Percentiles rank a stretch among this genome's conserved stretches.
Conservation (phyloP, 2,888 invertebrate species). For the Pteria penguin region DNA sequence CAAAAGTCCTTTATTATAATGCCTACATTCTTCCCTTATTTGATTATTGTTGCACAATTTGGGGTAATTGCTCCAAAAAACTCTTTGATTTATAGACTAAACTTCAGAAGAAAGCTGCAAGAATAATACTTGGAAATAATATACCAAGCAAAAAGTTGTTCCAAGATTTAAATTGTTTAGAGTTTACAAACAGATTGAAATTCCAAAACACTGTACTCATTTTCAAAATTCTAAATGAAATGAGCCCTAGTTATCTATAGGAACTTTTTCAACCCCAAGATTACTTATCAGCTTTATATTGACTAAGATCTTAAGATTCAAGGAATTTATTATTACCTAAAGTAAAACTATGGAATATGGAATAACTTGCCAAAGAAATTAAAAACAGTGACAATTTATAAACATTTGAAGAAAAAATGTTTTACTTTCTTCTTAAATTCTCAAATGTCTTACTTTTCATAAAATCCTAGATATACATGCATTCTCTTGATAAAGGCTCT, state of each 20-base stretch:
- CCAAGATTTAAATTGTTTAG: neutral
- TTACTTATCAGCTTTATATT: no score
- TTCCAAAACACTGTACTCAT: neutral
- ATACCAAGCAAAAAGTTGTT: neutral
- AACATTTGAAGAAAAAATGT: no score
- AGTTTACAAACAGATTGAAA: neutral
- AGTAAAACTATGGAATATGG: no score
- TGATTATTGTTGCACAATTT: neutral
- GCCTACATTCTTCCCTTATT: neutral
- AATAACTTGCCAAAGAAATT: no score
- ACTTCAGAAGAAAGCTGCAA: neutral
- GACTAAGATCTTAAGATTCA: no score
- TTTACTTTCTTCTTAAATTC: no score
- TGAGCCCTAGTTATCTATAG: neutral
- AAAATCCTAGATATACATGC: no score
- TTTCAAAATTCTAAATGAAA: neutral
- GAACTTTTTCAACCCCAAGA: neutral
- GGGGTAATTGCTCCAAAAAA: neutral
- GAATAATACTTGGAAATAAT: neutral
- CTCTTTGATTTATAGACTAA: neutral
- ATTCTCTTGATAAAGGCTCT: no score
- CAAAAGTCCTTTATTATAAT: neutral
- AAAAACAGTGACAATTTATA: no score
- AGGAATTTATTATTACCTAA: no score
- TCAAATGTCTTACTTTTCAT: neutral